Evolutionary conservation across 2,797 vertebrate species (phyloP).

Genomic region (Morelia viridis): DNA sequence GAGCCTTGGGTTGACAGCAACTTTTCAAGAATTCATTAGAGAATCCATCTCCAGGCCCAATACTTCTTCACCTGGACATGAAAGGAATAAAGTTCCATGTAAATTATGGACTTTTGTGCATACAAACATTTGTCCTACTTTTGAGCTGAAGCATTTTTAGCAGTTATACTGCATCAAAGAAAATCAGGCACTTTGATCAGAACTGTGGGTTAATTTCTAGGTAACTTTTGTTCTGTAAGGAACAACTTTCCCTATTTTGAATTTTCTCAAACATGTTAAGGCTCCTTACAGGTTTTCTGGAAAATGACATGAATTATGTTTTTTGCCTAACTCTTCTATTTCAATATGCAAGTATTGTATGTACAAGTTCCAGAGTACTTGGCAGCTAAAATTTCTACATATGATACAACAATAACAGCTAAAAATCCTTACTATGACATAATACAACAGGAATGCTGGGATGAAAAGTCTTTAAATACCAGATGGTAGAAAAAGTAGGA

Average conservation of each 20-base stretch:
- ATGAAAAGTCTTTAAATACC: background rate
- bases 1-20: background rate
- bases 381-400: background rate
- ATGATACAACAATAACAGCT: background rate
- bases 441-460: background rate
- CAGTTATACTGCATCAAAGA: background rate
- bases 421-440: background rate
- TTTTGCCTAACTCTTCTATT: background rate
- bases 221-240: background rate
- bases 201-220: background rate
- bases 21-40: background rate
- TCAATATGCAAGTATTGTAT: background rate
- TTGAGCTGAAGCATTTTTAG: background rate
- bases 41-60: background rate
- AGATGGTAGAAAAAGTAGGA: background rate
- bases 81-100: background rate
- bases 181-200: background rate
- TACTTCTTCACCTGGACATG: background rate
- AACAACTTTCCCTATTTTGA: background rate
- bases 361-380: no score
- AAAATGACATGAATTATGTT: background rate
- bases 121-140: background rate
- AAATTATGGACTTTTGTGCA: background rate
- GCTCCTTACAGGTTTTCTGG: background rate
- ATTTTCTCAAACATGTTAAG: background rate